These are phyloP conservation scores for Chroicocephalus ridibundus DNA, from an alignment of 2,113 vertebrate genomes.

Conservation along the genomic window DNA sequence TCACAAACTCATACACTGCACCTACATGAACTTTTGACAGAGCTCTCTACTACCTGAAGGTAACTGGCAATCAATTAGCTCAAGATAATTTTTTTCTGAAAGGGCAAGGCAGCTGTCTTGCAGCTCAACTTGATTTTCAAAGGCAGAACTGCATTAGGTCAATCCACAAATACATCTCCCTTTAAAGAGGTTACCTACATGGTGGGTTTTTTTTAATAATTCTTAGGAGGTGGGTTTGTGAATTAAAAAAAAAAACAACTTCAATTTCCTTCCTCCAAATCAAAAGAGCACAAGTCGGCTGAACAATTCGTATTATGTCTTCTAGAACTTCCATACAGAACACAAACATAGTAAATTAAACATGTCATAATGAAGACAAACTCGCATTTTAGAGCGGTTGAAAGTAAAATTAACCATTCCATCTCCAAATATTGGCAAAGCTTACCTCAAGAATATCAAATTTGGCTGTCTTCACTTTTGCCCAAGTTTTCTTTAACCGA, in stretches of 20 bases:
- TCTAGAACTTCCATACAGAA: neutral
- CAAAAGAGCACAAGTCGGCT: neutral
- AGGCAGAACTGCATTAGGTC: neutral
- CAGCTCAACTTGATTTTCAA: neutral
- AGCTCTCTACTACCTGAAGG: neutral
- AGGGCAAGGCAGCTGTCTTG: neutral
- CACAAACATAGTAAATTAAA: neutral
- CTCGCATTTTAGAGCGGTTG: neutral
- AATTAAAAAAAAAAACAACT: neutral
- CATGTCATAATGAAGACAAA: neutral
- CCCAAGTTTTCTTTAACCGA: constrained; percentile 94
- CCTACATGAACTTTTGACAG: neutral
- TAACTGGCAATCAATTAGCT: neutral
- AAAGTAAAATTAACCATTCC: neutral
- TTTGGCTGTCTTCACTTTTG: constrained; percentile 93
- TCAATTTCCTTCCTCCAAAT: neutral
- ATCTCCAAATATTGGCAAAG: neutral
- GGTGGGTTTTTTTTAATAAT: neutral
- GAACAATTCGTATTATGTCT: neutral
- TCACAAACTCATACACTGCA: neutral
- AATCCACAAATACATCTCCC: neutral
- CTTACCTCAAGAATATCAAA: constrained; percentile 92
- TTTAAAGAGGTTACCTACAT: neutral
- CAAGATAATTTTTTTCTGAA: neutral
- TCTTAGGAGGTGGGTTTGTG: neutral